Base-by-base conservation (phyloP, 2,797 vertebrate species). In the Crypturellus tataupa region DNA sequence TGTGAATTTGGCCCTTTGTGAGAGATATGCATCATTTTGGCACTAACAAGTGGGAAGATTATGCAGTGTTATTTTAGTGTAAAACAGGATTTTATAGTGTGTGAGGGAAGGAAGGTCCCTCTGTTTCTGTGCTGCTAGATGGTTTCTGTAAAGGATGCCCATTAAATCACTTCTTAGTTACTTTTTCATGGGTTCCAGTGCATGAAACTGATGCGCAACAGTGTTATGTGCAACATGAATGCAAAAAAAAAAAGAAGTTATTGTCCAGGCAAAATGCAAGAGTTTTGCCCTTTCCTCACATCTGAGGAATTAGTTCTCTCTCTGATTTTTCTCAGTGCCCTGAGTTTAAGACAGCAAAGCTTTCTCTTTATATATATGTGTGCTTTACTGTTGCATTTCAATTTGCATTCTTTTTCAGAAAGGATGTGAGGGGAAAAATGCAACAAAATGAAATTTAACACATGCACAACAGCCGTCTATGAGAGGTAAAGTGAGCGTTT, bases 1-100 rank as follows among this genome's bases (percentile, higher is more conserved):
- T 91, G 92, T 94, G 91, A 83, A 29, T 76, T 87, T 76, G 83
- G 90, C 94, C 84, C 23, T 92, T 76, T 79, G 85, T 35, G 25
- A 84, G 72, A 67, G 82, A 47, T 81, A 69, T 65, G 89, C 85
- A 79, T 86, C 87, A 17, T 63, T 77, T 73, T 90, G 84, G 77
- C 62, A 49, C 82, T 62, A 2, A 21, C 14, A 60, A 53, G 80
- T 70, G 80, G 59, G 55, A 82, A 82, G 76, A 56, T 62, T 16
- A 59, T 15, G 77, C 85, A 69, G 80, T 59, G 78, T 64, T 59
- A 13, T 4, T 2, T 39, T 15, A 19, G 51, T 10, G 64, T 16
- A 18, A 69, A 80, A 51, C 67, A 37, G 89, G 86, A 77, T 63
- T 79, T 75, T 9, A 17, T 51, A 55, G 69, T 19, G 72, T 31